Conservation (phyloP, 1,140 invertebrate genomes). For the Solenopsis fugax region DNA sequence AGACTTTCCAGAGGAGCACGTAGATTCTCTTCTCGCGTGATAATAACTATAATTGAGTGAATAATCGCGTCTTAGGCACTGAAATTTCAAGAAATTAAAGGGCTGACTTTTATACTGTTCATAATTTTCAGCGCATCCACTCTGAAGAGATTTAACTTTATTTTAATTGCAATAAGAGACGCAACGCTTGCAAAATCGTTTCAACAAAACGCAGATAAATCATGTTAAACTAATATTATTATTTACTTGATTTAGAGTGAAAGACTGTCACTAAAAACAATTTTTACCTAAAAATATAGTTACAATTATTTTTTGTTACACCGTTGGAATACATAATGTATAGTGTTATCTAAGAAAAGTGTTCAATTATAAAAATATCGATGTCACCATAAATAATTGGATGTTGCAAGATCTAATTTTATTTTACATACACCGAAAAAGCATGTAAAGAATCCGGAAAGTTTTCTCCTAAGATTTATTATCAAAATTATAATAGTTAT, state of each 20-base stretch:
- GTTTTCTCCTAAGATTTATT: too few relatives aligned
- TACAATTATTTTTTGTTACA: background rate
- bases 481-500: too few relatives aligned
- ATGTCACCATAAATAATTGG: background rate
- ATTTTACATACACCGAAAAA: background rate
- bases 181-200: background rate
- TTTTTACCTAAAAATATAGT: background rate
- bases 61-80: constrained; percentile 60
- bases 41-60: constrained; percentile 81
- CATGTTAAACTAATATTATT: background rate
- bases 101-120: constrained; percentile 10
- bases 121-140: background rate
- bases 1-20: constrained; percentile 70
- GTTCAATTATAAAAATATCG: constrained; percentile 20
- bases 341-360: background rate
- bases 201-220: background rate
- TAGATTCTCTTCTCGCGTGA: constrained; percentile 54
- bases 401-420: background rate
- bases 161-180: background rate
- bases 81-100: constrained; percentile 64
- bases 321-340: background rate
- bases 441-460: too few relatives aligned
- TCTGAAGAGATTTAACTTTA: background rate
- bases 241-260: background rate
- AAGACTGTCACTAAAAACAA: background rate